These are phyloP conservation scores for Macrotis lagotis DNA, from an alignment of 2,113 vertebrate species.

Conservation along the genomic window DNA sequence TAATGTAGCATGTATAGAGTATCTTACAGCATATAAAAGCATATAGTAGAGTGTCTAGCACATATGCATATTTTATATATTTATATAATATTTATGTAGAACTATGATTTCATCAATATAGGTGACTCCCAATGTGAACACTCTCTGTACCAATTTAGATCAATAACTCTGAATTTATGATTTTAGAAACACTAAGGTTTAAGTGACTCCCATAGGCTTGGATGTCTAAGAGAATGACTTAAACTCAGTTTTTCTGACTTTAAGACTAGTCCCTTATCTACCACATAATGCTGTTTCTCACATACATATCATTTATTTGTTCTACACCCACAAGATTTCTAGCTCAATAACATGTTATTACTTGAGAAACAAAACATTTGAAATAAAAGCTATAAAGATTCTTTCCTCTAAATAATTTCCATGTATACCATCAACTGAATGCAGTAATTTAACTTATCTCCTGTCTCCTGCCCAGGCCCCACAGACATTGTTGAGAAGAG, in stretches of 20 bases:
- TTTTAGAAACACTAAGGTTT: neutral
- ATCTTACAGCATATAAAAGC: too few relatives aligned
- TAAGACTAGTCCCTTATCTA: neutral
- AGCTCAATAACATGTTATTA: neutral
- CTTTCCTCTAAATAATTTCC: neutral
- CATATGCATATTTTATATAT: too few relatives aligned
- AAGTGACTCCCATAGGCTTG: neutral
- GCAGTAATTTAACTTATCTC: neutral
- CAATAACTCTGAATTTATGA: neutral
- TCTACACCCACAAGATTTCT: neutral
- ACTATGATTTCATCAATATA: neutral
- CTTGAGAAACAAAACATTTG: slow-evolving; percentile 29
- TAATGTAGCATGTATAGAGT: neutral
- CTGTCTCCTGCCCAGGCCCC: neutral
- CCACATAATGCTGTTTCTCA: neutral
- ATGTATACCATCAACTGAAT: neutral
- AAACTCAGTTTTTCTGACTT: neutral
- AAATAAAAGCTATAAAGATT: neutral
- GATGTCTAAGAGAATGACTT: neutral
- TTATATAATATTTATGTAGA: neutral
- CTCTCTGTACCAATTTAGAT: neutral
- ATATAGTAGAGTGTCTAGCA: too few relatives aligned
- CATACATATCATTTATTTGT: neutral
- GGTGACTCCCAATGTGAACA: neutral
- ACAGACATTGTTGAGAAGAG: neutral